Percentiles rank a stretch among this genome's conserved stretches.
Evolutionary conservation across 2,113 vertebrate genomes (phyloP).

Genomic region (Clarias gariepinus): DNA sequence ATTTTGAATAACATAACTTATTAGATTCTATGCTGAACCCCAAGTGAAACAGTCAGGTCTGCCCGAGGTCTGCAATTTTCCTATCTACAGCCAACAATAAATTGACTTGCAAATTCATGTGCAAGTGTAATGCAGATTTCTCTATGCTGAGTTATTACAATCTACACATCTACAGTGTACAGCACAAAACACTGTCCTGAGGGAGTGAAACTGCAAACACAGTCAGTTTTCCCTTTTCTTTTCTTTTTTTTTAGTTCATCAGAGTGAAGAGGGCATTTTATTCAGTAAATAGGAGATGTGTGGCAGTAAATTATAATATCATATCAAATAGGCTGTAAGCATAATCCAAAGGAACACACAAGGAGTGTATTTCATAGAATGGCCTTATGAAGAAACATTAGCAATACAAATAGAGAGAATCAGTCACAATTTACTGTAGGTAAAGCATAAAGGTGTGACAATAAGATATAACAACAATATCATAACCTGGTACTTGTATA

Average conservation of each 20-base stretch:
- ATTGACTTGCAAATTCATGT: conserved; percentile 14
- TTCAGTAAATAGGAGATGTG: background rate
- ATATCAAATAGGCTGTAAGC: conserved; percentile 11
- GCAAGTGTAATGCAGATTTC: background rate
- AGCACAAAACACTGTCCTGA: conserved; percentile 33
- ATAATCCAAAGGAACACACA: background rate
- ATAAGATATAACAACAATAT: background rate
- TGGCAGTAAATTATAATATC: conserved; percentile 30
- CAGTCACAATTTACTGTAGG: background rate
- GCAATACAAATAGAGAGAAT: background rate
- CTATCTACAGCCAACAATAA: conserved; percentile 2
- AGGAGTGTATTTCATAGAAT: background rate
- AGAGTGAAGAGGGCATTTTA: conserved; percentile 39
- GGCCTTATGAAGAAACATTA: background rate
- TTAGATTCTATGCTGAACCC: background rate
- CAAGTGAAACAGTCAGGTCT: background rate
- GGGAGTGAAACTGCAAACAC: conserved; percentile 33
- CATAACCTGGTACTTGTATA: background rate
- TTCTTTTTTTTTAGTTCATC: background rate
- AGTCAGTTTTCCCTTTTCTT: background rate
- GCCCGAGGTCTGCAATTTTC: background rate
- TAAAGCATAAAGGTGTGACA: background rate
- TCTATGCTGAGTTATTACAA: conserved; percentile 9
- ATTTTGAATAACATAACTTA: background rate
- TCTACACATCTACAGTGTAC: conserved; percentile 16